Evolutionary conservation across 1,140 invertebrate species (phyloP), one percentile per base, ranked within the genome.

Genomic region (Linepithema humile): DNA sequence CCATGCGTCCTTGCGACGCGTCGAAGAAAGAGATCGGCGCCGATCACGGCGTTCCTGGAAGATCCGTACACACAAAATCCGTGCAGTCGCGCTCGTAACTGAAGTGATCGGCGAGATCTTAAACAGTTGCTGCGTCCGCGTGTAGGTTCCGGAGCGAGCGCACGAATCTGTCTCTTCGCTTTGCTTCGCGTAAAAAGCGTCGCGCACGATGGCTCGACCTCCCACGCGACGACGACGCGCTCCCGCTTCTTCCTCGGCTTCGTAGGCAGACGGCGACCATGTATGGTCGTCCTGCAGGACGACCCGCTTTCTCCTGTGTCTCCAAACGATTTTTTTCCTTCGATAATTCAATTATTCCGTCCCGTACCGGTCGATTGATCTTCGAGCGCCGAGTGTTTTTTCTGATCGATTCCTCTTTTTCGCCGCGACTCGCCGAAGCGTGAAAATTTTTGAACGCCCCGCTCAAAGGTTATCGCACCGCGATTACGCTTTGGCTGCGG

Each of bases 271-370:
- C 72, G 87, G 55, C 17, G 73, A 88, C 87, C 87, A 88, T 89
- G 87, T 89, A 89, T 86, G 87, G 87, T 59, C 78, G 87, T 74
- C 59, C 57, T 9, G 55, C 12, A 26, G 38, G 29, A 20, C n/a
- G n/a, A n/a, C n/a, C n/a, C n/a, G n/a, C n/a, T n/a, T n/a, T n/a
- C n/a, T 35, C 35, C 15, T 35, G 48, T 23, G 59, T 26, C 17
- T 23, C 48, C 48, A 29, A 15, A 57, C 20, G 20, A 6, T 84
- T 67, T 43, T 32, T 10, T 35, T 59, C 57, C 69, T 53, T 64
- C 50, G 78, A 88, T 86, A 88, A 88, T 89, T 85, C 85, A 89
- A 89, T 88, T 88, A 89, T 80, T 65, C 73, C 20, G 72, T 55
- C 7, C 26, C 65, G 43, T 78, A 72, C 65, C 73, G 45, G 15